phyloP scores from a whole-genome alignment of 2,113 vertebrate genomes.

The Paracanthobrama guichenoti region DNA sequence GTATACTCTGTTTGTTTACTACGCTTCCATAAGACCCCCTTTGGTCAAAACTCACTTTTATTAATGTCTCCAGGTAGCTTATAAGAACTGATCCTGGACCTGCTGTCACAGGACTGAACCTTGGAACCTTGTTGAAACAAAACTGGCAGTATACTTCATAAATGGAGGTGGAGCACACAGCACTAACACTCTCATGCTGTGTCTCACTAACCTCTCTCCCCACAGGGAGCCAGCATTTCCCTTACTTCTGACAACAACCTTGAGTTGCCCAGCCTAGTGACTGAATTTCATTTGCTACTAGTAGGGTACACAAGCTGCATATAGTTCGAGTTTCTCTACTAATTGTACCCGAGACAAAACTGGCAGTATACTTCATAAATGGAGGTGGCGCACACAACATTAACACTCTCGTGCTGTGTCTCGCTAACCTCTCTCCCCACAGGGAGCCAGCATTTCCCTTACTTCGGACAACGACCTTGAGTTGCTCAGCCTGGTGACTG shows the following conservation, averaged over 20 bases:
- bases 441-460: constrained; percentile 40
- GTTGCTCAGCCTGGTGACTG: constrained; percentile 42
- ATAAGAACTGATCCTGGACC: background rate
- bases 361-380: constrained; percentile 18
- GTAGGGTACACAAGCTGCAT: constrained; percentile 45
- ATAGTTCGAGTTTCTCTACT: constrained; percentile 56
- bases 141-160: constrained; percentile 22
- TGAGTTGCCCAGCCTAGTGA: constrained; percentile 45
- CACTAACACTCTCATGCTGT: constrained; percentile 26
- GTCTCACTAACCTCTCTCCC: constrained; percentile 24
- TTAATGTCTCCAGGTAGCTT: background rate
- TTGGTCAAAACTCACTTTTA: background rate
- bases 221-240: constrained; percentile 43
- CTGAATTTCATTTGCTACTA: constrained; percentile 61
- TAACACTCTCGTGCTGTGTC: constrained; percentile 27
- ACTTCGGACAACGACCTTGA: constrained; percentile 62
- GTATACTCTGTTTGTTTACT: no score
- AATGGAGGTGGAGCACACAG: constrained; percentile 21
- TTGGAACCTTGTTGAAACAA: background rate
- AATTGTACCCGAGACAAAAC: background rate
- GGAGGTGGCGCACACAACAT: constrained; percentile 15
- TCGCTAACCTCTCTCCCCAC: constrained; percentile 28
- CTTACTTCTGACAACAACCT: constrained; percentile 60
- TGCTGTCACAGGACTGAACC: background rate
- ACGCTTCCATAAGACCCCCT: no score